Evolutionary conservation across 2,888 invertebrate species (phyloP).

Genomic region (Hyposoter didymator): DNA sequence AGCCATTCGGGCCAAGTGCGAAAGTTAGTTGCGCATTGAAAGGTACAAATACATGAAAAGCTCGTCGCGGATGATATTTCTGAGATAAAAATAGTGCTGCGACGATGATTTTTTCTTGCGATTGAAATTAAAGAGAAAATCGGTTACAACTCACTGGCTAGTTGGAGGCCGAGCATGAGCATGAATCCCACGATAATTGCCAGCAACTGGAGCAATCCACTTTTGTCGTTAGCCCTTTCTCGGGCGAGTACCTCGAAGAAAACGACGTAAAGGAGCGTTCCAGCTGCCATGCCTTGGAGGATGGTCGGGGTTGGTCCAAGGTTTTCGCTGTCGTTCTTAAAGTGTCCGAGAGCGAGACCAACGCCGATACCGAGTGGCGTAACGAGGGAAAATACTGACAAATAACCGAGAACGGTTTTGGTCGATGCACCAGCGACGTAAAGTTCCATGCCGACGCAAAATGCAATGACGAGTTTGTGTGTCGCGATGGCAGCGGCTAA

Average conservation of each 20-base stretch:
- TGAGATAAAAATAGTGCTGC: not conserved
- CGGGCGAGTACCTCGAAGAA: constrained; percentile 93
- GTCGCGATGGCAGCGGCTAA: constrained; percentile 88
- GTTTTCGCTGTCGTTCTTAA: constrained; percentile 83
- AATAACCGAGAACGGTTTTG: constrained; percentile 86
- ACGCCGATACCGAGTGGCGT: constrained; percentile 89
- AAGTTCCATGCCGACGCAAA: constrained; percentile 88
- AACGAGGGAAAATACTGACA: constrained; percentile 88
- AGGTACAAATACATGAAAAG: not conserved
- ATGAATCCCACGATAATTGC: constrained; percentile 86
- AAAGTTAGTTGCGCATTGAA: not conserved
- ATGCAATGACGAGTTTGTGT: constrained; percentile 88
- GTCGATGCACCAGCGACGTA: constrained; percentile 84
- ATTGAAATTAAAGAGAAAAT: not conserved
- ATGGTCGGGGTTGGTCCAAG: constrained; percentile 85
- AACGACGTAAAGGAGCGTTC: constrained; percentile 92
- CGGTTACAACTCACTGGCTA: constrained; percentile 79
- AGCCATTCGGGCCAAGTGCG: constrained; percentile 20
- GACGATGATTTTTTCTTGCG: no score
- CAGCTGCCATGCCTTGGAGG: constrained; percentile 91
- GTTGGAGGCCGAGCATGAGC: constrained; percentile 86
- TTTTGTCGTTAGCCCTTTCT: constrained; percentile 87
- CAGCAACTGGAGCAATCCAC: constrained; percentile 86
- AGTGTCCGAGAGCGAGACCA: constrained; percentile 86
- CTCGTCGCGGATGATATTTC: not conserved